phyloP scores from a whole-genome alignment of 2,888 invertebrate genomes.

The Syrphus vitripennis region DNA sequence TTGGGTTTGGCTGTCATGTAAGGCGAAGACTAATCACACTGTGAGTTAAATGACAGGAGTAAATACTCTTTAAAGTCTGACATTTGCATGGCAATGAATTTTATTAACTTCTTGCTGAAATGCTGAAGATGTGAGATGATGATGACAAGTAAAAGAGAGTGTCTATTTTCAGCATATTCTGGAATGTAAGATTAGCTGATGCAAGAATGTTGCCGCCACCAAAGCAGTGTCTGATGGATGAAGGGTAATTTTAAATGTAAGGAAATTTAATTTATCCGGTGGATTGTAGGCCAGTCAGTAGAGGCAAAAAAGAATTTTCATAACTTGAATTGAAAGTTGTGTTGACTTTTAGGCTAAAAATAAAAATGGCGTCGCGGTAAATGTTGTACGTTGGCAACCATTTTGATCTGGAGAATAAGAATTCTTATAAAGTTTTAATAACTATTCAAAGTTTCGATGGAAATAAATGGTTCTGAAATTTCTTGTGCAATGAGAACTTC shows the following conservation, averaged over 20 bases:
- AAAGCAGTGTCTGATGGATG: not conserved
- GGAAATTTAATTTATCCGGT: not conserved
- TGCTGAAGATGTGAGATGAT: not conserved
- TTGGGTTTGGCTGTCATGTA: slow-evolving; percentile 25
- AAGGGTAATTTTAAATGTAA: not conserved
- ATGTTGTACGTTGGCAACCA: too few species aligned
- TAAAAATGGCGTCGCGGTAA: too few species aligned
- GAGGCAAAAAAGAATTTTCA: not conserved
- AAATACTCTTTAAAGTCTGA: not conserved
- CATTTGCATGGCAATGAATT: slow-evolving; percentile 10
- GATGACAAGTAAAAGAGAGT: not conserved
- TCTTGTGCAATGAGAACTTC: too few species aligned
- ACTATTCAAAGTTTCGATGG: too few species aligned
- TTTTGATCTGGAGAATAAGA: too few species aligned
- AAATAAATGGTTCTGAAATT: too few species aligned
- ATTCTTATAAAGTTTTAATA: too few species aligned
- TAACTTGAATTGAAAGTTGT: not conserved
- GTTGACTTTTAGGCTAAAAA: too few species aligned
- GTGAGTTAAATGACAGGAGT: not conserved
- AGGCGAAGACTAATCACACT: slow-evolving; percentile 15
- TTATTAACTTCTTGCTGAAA: not conserved
- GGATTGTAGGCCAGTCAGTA: too few species aligned
- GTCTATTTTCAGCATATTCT: slow-evolving; percentile 6
- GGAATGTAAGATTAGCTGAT: not conserved
- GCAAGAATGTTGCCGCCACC: slow-evolving; percentile 6